Evolutionary conservation across 2,113 vertebrate species (phyloP).

Genomic region (Scatophagus argus): DNA sequence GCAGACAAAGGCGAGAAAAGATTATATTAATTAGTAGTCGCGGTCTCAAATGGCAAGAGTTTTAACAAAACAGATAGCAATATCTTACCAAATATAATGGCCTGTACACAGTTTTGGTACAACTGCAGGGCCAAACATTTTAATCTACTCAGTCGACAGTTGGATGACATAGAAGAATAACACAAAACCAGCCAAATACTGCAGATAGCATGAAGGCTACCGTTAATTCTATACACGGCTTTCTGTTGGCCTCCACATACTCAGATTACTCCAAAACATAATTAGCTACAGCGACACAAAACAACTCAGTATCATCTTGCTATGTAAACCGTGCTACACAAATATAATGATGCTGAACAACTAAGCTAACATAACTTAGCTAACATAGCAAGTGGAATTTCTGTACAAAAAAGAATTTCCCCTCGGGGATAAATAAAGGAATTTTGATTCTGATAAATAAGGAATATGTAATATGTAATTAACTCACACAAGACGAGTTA

Average conservation of each 20-base stretch:
- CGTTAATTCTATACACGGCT: not conserved
- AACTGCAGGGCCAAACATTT: not conserved
- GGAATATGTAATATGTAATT: not conserved
- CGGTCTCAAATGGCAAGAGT: not conserved
- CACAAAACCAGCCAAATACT: not conserved
- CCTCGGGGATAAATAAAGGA: too few relatives aligned
- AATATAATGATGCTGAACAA: not conserved
- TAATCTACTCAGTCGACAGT: not conserved
- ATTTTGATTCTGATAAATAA: too few relatives aligned
- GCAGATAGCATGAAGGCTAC: not conserved
- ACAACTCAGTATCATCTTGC: not conserved
- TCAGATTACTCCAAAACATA: not conserved
- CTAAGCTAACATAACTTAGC: not conserved
- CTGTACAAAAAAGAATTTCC: too few relatives aligned
- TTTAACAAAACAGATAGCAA: not conserved
- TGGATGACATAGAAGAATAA: not conserved
- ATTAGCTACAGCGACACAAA: not conserved
- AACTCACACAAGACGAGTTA: not conserved
- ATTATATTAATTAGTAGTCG: not conserved
- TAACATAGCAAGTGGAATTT: too few relatives aligned
- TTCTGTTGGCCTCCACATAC: not conserved
- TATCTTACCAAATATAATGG: not conserved
- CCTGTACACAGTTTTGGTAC: not conserved
- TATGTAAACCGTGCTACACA: not conserved
- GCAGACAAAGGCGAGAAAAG: not conserved